These are phyloP conservation scores for Monopterus albus DNA, from an alignment of 2,113 vertebrate species.

Conservation along the genomic window DNA sequence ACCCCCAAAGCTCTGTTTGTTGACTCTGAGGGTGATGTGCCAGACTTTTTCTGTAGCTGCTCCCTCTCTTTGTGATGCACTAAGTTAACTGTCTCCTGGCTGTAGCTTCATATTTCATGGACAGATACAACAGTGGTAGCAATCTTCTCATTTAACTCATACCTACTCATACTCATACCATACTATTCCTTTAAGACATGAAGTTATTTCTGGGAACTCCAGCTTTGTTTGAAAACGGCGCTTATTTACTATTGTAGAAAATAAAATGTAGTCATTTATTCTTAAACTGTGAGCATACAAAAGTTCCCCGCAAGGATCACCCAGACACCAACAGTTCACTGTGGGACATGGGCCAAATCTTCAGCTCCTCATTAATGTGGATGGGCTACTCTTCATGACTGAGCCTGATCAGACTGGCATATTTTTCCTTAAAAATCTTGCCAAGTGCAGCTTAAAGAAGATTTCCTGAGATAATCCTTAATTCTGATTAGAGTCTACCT, in stretches of 20 bases:
- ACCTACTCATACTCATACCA: not conserved
- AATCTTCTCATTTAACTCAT: not conserved
- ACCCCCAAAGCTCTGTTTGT: too few species aligned
- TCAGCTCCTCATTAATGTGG: slow-evolving; percentile 57
- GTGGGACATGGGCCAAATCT: slow-evolving; percentile 45
- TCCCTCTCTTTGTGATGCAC: too few species aligned
- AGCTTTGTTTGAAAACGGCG: not conserved
- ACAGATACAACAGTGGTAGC: not conserved
- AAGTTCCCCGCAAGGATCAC: slow-evolving; percentile 25
- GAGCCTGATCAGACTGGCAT: slow-evolving; percentile 29
- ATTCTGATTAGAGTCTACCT: slow-evolving; percentile 34
- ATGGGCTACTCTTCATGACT: slow-evolving; percentile 48
- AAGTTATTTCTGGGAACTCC: not conserved
- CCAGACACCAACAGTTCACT: slow-evolving; percentile 28
- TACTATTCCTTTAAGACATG: not conserved
- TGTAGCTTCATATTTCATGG: too few species aligned
- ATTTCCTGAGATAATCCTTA: slow-evolving; percentile 56
- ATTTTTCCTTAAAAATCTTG: slow-evolving; percentile 38
- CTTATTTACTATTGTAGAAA: not conserved
- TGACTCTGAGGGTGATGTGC: too few species aligned
- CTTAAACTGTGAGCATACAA: not conserved
- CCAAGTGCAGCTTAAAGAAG: slow-evolving; percentile 66
- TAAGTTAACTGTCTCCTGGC: too few species aligned
- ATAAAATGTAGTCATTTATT: slow-evolving; percentile 1
- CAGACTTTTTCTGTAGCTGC: too few species aligned